Percentiles rank a stretch among this genome's conserved stretches.
phyloP scores from a whole-genome alignment of 64 coral and sea anemone species.

The Platygyra sinensis region DNA sequence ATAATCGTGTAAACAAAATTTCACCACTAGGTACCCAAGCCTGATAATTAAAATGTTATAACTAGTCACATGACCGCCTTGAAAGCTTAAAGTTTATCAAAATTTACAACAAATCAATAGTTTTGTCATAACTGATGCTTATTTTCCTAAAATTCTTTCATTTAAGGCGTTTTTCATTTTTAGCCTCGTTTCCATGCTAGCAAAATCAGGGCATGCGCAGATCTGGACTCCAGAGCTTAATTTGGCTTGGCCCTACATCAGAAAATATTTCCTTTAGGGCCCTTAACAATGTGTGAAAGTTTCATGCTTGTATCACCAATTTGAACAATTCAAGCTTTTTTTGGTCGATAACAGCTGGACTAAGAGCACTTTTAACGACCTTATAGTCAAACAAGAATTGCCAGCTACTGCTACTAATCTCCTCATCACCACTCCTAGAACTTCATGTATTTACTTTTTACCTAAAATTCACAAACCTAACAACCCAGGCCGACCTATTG shows the following conservation, averaged over 20 bases:
- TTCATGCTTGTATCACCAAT: slow-evolving; percentile 74
- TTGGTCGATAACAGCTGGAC: slow-evolving; percentile 65
- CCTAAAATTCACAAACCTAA: too few relatives aligned
- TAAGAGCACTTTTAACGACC: too few relatives aligned
- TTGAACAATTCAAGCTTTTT: slow-evolving; percentile 43
- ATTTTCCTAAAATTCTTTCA: too few relatives aligned
- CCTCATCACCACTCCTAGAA: too few relatives aligned
- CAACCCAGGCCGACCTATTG: too few relatives aligned
- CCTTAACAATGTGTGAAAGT: slow-evolving; percentile 38
- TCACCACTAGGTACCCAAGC: too few relatives aligned
- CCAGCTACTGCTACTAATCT: too few relatives aligned
- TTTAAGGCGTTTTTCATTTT: too few relatives aligned
- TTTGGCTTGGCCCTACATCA: slow-evolving; percentile 67
- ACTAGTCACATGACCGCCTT: slow-evolving; percentile 1
- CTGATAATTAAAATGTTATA: neutral
- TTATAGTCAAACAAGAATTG: too few relatives aligned
- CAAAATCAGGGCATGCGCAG: slow-evolving; percentile 53
- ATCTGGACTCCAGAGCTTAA: slow-evolving; percentile 56
- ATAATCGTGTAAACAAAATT: too few relatives aligned
- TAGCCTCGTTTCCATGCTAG: slow-evolving; percentile 66
- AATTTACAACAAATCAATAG: slow-evolving; percentile 34
- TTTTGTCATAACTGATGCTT: slow-evolving; percentile 44
- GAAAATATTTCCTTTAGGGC: slow-evolving; percentile 46
- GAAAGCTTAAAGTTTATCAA: neutral
- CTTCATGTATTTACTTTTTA: too few relatives aligned